Percentiles rank a stretch among this genome's conserved stretches.
Conservation (phyloP, 2,797 vertebrate species). For the Aphelocoma californica region DNA sequence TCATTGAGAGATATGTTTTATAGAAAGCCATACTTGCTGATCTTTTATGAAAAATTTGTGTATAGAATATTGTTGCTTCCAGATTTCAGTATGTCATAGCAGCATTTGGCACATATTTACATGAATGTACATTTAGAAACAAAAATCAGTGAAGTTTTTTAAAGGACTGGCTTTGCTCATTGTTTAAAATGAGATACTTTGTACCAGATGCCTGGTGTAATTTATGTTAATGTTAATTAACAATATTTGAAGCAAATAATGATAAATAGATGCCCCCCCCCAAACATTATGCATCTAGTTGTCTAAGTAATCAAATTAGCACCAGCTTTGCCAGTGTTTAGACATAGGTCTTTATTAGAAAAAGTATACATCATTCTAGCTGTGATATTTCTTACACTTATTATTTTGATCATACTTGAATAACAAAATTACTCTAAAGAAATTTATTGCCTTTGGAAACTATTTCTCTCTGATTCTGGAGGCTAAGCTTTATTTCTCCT, state of each 20-base stretch:
- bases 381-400: conserved; percentile 60
- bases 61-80: not conserved
- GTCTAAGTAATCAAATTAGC: conserved; percentile 74
- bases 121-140: not conserved
- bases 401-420: conserved; percentile 66
- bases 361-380: conserved; percentile 70
- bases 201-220: conserved; percentile 56
- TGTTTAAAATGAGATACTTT: conserved; percentile 52
- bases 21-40: not conserved
- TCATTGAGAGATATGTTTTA: not conserved
- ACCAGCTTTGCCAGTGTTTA: conserved; percentile 60
- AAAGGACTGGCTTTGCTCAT: not conserved
- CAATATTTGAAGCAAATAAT: conserved; percentile 70
- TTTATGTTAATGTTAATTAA: conserved; percentile 72
- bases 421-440: conserved; percentile 48
- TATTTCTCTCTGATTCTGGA: conserved; percentile 27
- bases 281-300: conserved; percentile 70
- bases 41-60: not conserved
- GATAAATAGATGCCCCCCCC: conserved; percentile 70
- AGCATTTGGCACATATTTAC: not conserved
- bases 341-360: conserved; percentile 68
- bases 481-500: not conserved
- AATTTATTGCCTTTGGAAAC: conserved; percentile 42
- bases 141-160: not conserved
- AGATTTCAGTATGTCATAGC: not conserved